Evolutionary conservation across 2,797 vertebrate species (phyloP).

Genomic region (Odontamblyopus lacepedii): DNA sequence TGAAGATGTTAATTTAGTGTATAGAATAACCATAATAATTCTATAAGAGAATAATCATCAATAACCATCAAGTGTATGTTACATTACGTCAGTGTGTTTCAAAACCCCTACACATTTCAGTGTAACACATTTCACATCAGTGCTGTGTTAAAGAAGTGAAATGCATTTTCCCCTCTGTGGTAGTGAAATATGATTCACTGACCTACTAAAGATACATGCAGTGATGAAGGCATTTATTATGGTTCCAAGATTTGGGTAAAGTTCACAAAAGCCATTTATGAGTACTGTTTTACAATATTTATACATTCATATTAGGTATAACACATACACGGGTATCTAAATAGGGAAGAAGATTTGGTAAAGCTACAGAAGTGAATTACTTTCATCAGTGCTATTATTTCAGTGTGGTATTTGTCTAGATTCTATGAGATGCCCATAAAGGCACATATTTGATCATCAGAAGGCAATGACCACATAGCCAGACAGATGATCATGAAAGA

Average conservation of each 20-base stretch:
- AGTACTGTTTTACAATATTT: background rate
- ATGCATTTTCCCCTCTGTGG: constrained; percentile 50
- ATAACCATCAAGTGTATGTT: background rate
- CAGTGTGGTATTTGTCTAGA: background rate
- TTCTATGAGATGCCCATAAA: background rate
- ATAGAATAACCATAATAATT: background rate
- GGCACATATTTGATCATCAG: constrained; percentile 2
- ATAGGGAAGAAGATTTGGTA: background rate
- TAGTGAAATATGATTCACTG: constrained; percentile 48
- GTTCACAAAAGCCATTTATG: background rate
- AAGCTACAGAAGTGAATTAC: background rate
- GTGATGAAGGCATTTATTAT: background rate
- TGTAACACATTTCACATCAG: constrained; percentile 31
- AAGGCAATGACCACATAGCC: constrained; percentile 39
- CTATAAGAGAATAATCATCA: too few relatives aligned
- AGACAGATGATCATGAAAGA: constrained; percentile 43
- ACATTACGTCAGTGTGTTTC: background rate
- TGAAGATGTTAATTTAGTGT: background rate
- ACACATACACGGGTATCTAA: too few relatives aligned
- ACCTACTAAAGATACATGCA: constrained; percentile 46
- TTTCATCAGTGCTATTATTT: background rate
- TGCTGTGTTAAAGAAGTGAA: constrained; percentile 15
- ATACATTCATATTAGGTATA: background rate
- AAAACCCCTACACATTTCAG: background rate
- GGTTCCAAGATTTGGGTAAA: constrained; percentile 18